These are phyloP conservation scores for Ichneumoninae sp. DNA, from an alignment of 2,888 invertebrate species.

Conservation along the genomic window DNA sequence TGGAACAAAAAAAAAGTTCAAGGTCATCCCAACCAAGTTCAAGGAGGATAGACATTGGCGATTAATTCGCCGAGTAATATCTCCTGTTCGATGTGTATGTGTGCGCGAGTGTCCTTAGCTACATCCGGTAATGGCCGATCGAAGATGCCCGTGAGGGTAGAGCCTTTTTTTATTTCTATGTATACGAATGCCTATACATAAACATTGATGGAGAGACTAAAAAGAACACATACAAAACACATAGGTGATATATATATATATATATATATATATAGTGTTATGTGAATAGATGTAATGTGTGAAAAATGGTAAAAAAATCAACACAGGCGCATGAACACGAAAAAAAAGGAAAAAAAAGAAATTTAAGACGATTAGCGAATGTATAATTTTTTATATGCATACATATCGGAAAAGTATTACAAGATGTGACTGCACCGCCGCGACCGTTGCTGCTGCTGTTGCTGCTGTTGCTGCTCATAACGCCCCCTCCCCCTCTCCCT, in stretches of 20 bases:
- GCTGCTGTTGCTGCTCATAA: conserved; percentile 45
- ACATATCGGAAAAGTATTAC: conserved; percentile 70
- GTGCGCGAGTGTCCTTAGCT: conserved; percentile 10
- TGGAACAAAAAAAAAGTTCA: neutral
- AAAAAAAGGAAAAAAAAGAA: neutral
- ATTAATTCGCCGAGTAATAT: conserved; percentile 1
- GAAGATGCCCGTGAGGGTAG: neutral
- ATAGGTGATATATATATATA: conserved; percentile 32
- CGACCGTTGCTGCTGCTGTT: conserved; percentile 43
- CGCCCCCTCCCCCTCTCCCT: neutral
- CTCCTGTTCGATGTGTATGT: conserved; percentile 3
- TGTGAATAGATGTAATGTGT: conserved; percentile 2
- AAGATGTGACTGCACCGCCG: conserved; percentile 58
- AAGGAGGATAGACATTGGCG: neutral
- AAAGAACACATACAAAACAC: conserved; percentile 18
- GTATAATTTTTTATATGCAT: conserved; percentile 67
- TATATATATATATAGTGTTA: too few species aligned
- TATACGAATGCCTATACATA: conserved; percentile 6
- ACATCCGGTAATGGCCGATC: neutral
- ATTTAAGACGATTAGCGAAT: conserved; percentile 53
- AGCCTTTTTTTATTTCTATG: conserved; percentile 17
- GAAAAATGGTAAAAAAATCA: neutral
- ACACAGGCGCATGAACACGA: conserved; percentile 28
- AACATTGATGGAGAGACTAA: conserved; percentile 5
- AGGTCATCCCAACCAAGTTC: too few species aligned